Evolutionary conservation across 2,888 invertebrate species (phyloP).

Genomic region (Fragum sueziense): DNA sequence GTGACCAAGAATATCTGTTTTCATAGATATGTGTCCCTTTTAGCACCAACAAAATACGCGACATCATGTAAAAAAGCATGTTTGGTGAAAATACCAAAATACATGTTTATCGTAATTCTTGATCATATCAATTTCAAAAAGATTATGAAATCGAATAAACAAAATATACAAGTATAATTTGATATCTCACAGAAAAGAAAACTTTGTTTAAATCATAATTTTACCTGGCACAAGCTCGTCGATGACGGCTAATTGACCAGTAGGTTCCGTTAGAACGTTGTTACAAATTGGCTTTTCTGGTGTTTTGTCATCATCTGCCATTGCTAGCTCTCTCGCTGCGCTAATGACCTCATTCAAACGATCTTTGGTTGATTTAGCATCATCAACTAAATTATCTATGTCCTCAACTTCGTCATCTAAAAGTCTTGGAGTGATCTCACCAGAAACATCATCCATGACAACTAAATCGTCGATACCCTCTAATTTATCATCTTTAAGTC

Average conservation of each 20-base stretch:
- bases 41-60: no score
- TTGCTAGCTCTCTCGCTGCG: constrained; percentile 21
- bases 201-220: neutral
- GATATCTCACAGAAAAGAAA: neutral
- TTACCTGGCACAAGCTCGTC: constrained; percentile 47
- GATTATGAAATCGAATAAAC: no score
- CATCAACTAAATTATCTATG: neutral
- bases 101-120: no score
- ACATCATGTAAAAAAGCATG: no score
- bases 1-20: no score
- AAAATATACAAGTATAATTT: no score
- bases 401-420: neutral
- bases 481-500: neutral
- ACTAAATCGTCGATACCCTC: neutral
- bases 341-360: constrained; percentile 22
- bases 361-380: neutral
- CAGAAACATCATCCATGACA: neutral
- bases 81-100: no score
- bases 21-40: no score
- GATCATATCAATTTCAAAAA: no score
- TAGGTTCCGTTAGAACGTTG: constrained; percentile 39
- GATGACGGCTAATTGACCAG: constrained; percentile 29
- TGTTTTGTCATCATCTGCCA: neutral
- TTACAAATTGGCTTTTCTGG: constrained; percentile 44
- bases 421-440: neutral